Conservation (phyloP, 2,113 vertebrate species). For the Eclectus roratus region DNA sequence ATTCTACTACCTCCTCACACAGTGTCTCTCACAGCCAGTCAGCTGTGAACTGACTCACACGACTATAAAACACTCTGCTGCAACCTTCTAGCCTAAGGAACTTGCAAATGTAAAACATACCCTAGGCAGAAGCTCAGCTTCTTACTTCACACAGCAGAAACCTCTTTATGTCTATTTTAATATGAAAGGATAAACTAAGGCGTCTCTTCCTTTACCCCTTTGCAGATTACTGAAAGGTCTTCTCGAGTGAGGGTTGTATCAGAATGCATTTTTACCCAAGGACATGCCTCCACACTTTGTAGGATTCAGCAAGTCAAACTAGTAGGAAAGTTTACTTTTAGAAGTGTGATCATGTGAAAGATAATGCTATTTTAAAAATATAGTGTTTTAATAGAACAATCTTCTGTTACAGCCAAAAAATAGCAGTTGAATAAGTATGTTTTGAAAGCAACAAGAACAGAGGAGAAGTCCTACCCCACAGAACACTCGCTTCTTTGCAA, state of each 20-base stretch:
- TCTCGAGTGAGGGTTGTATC: not conserved
- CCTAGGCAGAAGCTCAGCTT: not conserved
- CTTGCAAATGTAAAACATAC: not conserved
- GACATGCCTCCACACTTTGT: not conserved
- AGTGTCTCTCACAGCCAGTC: not conserved
- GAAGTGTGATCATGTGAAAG: not conserved
- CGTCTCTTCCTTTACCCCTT: not conserved
- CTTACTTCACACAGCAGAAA: not conserved
- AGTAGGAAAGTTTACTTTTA: not conserved
- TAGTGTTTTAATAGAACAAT: not conserved
- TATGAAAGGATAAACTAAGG: not conserved
- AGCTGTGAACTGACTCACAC: not conserved
- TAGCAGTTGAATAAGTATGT: not conserved
- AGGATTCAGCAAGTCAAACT: not conserved
- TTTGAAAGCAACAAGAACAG: not conserved
- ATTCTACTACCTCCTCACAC: not conserved
- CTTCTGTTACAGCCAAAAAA: not conserved
- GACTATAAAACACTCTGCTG: not conserved
- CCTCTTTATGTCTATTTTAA: not conserved
- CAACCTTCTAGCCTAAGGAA: not conserved
- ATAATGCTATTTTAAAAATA: not conserved
- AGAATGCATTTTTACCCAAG: not conserved
- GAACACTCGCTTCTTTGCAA: not conserved
- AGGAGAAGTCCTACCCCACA: not conserved
- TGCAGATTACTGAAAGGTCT: not conserved